These are phyloP conservation scores for Hylia prasina DNA, from an alignment of 2,113 vertebrate genomes.

Conservation along the genomic window DNA sequence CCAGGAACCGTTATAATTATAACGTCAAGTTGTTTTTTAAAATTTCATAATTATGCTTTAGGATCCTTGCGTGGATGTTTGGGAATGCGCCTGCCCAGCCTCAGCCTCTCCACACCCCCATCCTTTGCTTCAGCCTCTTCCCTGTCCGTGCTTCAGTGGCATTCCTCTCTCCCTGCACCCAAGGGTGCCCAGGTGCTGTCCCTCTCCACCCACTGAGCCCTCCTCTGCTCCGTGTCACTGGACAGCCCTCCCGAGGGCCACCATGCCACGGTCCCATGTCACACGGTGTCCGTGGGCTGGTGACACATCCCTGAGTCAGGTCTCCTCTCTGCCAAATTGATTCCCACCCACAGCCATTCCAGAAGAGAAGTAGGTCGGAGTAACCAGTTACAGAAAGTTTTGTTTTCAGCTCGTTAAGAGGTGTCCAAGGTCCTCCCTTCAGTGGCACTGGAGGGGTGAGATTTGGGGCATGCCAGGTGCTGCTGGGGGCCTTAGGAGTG, in stretches of 20 bases:
- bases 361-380: not conserved
- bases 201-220: fast-evolving
- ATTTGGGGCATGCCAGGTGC: not conserved
- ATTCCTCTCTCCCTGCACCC: not conserved
- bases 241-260: not conserved
- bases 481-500: not conserved
- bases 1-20: slow-evolving; percentile 57
- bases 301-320: fast-evolving
- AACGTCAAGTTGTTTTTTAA: slow-evolving; percentile 65
- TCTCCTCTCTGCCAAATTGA: not conserved
- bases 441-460: not conserved
- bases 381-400: not conserved
- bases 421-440: not conserved
- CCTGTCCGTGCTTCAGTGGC: fast-evolving
- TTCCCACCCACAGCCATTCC: fast-evolving
- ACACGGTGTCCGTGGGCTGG: fast-evolving
- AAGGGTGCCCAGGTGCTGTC: not conserved
- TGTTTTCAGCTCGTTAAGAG: not conserved
- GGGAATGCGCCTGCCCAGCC: not conserved
- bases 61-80: slow-evolving; percentile 15
- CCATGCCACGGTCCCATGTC: not conserved
- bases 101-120: fast-evolving
- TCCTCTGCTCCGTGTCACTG: fast-evolving
- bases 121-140: not conserved
- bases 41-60: slow-evolving; percentile 63